A percentile compares a stretch with the other conserved stretches of the same genome.
These are phyloP conservation scores for Drosophila virilis DNA, from an alignment of 1,140 invertebrate species.

Conservation along the genomic window DNA sequence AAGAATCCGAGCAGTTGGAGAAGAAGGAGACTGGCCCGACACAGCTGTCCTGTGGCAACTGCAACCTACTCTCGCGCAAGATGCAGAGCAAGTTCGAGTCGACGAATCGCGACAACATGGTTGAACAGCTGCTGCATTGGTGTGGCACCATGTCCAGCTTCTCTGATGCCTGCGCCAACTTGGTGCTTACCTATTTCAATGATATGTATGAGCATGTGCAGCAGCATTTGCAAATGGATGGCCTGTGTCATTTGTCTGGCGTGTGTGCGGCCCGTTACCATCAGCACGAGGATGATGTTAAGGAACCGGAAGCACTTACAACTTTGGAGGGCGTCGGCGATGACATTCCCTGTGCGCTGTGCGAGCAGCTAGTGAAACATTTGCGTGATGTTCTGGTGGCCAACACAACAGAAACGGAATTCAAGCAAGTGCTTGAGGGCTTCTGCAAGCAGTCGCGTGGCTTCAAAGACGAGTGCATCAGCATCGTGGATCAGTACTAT, in stretches of 20 bases:
- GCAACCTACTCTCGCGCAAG: conserved; percentile 85
- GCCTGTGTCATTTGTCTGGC: conserved; percentile 90
- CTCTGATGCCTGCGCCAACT: conserved; percentile 91
- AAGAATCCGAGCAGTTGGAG: conserved; percentile 23
- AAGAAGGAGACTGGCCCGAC: conserved; percentile 28
- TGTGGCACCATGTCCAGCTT: conserved; percentile 89
- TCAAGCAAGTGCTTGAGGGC: conserved; percentile 90
- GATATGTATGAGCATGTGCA: conserved; percentile 87
- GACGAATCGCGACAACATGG: conserved; percentile 86
- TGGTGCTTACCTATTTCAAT: conserved; percentile 89
- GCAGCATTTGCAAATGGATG: conserved; percentile 87
- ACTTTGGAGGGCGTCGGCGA: conserved; percentile 85
- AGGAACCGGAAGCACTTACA: conserved; percentile 84
- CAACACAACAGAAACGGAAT: conserved; percentile 94
- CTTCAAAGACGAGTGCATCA: conserved; percentile 88
- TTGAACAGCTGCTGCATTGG: conserved; percentile 85
- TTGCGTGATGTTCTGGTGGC: conserved; percentile 91
- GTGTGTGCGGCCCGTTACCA: conserved; percentile 89
- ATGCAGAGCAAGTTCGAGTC: conserved; percentile 86
- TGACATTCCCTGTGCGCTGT: conserved; percentile 93
- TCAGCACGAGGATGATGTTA: conserved; percentile 86
- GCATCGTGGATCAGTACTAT: conserved; percentile 92
- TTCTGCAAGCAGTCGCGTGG: conserved; percentile 91
- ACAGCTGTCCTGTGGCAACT: conserved; percentile 85
- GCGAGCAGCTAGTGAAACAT: conserved; percentile 92